Evolutionary conservation across 2,888 invertebrate genomes (phyloP).

Genomic region (Caenorhabditis sp.): DNA sequence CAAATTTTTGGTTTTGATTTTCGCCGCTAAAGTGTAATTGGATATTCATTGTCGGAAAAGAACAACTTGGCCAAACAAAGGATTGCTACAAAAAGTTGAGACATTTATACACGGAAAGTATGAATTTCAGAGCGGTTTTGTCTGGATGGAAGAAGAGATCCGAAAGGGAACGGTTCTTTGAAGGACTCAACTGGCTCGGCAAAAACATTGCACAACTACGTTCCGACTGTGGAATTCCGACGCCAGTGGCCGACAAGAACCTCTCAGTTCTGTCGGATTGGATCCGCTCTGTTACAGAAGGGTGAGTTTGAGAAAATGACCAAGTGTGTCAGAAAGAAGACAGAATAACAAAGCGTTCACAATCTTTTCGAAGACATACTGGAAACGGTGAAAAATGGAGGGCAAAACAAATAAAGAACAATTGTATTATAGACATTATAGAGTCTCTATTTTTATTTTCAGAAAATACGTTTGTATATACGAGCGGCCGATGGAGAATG

Average conservation of each 20-base stretch:
- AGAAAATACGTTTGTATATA: constrained; percentile 58
- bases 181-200: constrained; percentile 57
- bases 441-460: constrained; percentile 19
- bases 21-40: constrained; percentile 4
- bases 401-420: not conserved
- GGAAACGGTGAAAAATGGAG: not conserved
- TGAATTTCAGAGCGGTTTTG: constrained; percentile 51
- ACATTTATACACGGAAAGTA: constrained; percentile 81
- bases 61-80: constrained; percentile 1
- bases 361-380: too few species aligned
- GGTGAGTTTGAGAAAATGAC: constrained; percentile 40
- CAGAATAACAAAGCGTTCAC: not conserved
- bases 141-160: constrained; percentile 57
- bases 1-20: not conserved
- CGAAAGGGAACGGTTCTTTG: constrained; percentile 63
- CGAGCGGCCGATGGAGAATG: constrained; percentile 42
- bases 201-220: constrained; percentile 90
- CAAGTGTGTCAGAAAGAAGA: not conserved
- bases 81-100: not conserved
- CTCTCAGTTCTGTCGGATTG: constrained; percentile 60
- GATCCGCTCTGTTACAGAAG: constrained; percentile 53
- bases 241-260: constrained; percentile 66
- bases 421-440: not conserved
- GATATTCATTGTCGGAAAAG: constrained; percentile 3
- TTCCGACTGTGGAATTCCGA: constrained; percentile 73